These are phyloP conservation scores for Parasteatoda tepidariorum DNA, from an alignment of 1,140 invertebrate genomes.

Conservation along the genomic window DNA sequence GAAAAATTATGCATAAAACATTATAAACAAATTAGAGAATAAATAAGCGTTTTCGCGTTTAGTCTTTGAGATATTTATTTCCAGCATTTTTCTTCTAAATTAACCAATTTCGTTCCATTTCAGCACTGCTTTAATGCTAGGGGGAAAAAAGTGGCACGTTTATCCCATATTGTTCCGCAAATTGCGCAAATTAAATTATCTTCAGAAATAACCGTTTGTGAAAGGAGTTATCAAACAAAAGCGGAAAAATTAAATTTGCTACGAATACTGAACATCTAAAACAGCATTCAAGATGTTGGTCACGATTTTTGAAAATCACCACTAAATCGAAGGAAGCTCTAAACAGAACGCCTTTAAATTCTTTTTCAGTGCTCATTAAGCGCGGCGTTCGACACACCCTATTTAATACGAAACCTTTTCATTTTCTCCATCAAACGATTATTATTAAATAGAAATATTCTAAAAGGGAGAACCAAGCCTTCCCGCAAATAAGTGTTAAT, in stretches of 20 bases:
- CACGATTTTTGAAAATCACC: constrained; percentile 53
- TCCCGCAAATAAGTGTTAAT: constrained; percentile 40
- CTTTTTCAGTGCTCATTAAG: constrained; percentile 38
- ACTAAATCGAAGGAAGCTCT: constrained; percentile 31
- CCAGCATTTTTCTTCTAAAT: no score
- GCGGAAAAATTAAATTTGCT: neutral
- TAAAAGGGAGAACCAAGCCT: constrained; percentile 26
- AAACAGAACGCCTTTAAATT: constrained; percentile 32
- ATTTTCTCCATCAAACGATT: neutral
- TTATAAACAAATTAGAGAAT: no score
- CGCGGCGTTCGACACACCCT: constrained; percentile 41
- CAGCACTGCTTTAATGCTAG: no score
- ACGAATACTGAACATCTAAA: neutral
- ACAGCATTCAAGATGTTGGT: constrained; percentile 26
- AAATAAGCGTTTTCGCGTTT: no score
- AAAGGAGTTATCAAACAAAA: neutral
- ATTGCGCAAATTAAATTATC: constrained; percentile 49
- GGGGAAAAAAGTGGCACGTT: no score
- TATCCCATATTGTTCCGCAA: constrained; percentile 44
- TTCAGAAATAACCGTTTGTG: constrained; percentile 2
- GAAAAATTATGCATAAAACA: no score
- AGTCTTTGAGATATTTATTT: no score
- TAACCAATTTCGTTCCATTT: no score
- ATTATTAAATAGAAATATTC: constrained; percentile 48
- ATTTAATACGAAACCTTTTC: constrained; percentile 25